Conservation (phyloP, 2,888 invertebrate species). For the Pilophorus perplexus region DNA sequence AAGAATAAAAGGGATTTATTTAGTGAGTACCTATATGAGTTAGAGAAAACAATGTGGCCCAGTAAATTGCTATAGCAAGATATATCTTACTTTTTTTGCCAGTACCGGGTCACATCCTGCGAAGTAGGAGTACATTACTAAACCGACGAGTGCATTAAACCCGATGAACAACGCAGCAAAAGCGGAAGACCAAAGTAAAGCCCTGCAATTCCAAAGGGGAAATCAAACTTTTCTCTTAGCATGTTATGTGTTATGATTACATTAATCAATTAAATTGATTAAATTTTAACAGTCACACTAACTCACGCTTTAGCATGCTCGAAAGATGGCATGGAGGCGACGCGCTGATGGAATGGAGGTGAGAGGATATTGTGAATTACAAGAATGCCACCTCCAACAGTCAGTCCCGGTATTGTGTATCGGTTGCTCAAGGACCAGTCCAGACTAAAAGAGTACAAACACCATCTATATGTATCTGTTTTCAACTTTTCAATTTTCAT, state of each 20-base stretch:
- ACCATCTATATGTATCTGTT: too few species aligned
- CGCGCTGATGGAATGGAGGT: slow-evolving; percentile 22
- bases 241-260: not conserved
- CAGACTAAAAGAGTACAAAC: not conserved
- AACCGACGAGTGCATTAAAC: not conserved
- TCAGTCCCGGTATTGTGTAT: not conserved
- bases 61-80: not conserved
- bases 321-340: slow-evolving; percentile 16
- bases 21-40: not conserved
- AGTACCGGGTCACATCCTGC: slow-evolving; percentile 20
- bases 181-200: not conserved
- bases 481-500: not conserved
- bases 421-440: not conserved
- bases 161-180: not conserved
- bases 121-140: slow-evolving; percentile 11
- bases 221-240: too few species aligned
- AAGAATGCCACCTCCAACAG: not conserved
- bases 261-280: not conserved
- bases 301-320: slow-evolving; percentile 18
- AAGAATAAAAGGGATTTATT: not conserved
- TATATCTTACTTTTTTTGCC: slow-evolving; percentile 10
- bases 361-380: not conserved
- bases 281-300: not conserved
- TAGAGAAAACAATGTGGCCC: not conserved
- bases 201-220: too few species aligned